Evolutionary conservation across 2,888 invertebrate genomes (phyloP), one percentile per base, ranked within the genome.

Genomic region (Venusia cambrica): DNA sequence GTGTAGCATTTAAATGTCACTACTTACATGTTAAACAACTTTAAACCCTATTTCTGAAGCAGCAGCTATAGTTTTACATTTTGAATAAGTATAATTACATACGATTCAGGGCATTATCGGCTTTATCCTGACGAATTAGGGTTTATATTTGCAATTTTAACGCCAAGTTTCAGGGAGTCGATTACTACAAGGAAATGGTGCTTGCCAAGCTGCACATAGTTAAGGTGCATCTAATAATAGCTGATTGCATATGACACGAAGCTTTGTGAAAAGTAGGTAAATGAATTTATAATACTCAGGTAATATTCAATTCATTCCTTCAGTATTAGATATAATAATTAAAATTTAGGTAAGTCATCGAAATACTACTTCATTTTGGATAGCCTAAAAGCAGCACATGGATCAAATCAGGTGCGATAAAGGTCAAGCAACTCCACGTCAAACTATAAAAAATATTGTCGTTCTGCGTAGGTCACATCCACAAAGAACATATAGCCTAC

Each of bases 1-100:
- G 63, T 68, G 65, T 62, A 62, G 61, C 57, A 58, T 62, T 62
- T 57, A 83, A 81, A 84, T 84, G 84, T 83, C 84, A 83, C 45
- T n/a, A n/a, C n/a, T n/a, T n/a, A 43, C 35, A 15, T 7, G 4
- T n/a, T n/a, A 6, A 4, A 4, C 2, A 20, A 38, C 3, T 35
- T 22, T 38, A 19, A 32, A 35, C 57, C 48, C 32, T 49, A 42
- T 41, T 29, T 31, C 21, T 1, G 3, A 1, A 12, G 0, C 0
- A 0, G 2, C 33, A 45, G 0, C 28, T 41, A 43, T 24, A 43
- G 32, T 47, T 51, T 45, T 54, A 3, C 24, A 1, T 2, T 39
- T 38, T 12, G 7, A 15, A 6, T 13, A 5, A 14, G 10, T 26
- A 8, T 16, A 11, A 14, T 10, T 2, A 9, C 2, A 12, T 8